Base-by-base conservation (phyloP, 2,113 vertebrate species). In the Gasterosteus aculeatus region DNA sequence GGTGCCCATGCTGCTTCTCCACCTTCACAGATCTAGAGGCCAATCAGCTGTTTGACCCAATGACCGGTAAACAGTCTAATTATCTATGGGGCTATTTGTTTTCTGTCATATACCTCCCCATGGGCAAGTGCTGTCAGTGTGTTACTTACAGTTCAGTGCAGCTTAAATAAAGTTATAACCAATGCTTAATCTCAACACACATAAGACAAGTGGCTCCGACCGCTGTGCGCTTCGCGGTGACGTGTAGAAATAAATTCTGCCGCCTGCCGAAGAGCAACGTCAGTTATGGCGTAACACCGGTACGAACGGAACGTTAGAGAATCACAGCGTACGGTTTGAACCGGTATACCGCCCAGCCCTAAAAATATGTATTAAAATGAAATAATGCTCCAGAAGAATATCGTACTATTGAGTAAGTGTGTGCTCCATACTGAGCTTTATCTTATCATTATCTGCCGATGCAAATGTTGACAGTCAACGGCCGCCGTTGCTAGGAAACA, bases 1-100 rank as follows among this genome's bases (percentile, higher is more conserved):
- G 95, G 29, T 99, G 98, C 61, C 98, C 98, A 69, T 95, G 95
- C 85, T 99, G 98, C 88, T 94, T 80, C 90, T 98, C 94, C 92
- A 97, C 98, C 15, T 99, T 99, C 92, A 99, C 98, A 0, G 98
- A 99, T 76, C 85, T 99, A 38, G 98, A 99, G 87, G 98, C 98
- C 85, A 99, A 99, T 90, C 98, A 98, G 86, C 95, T 99, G 29
- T 99, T 98, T 92, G 97, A 99, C 44, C 94, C 94, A 10, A 95
- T 95, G 94, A 97, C 96, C 91, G 98, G 98, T 99, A 87, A 69
- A 39, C 57, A 14, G 6, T 22, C 11, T 1, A 3, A 53, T n/a
- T 29, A 8, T 26, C 4, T 33, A 29, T 18, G 9, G 46, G 15
- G 26, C 2, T 42, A 26, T 62, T 42, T 8, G 14, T 58, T 22